Conservation (phyloP, 1,140 invertebrate species). For the Pseudomyrmex sp. region DNA sequence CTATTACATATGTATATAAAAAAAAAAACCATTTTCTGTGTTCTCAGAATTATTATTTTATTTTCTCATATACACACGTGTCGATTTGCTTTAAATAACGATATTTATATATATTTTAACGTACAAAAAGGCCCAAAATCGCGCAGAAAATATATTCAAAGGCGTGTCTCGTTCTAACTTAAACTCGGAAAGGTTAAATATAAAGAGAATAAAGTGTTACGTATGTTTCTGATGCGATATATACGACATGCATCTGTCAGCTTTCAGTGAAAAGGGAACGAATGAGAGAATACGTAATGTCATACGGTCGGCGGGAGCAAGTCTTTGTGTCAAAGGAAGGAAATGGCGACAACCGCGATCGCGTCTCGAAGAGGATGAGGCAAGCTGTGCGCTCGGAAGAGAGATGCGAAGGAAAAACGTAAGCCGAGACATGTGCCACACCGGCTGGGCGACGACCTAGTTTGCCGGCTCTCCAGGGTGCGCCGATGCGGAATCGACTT, state of each 20-base stretch:
- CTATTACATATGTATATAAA: neutral
- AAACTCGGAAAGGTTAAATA: neutral
- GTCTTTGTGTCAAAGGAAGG: slow-evolving; percentile 47
- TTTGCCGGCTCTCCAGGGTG: slow-evolving; percentile 33
- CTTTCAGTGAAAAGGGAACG: neutral
- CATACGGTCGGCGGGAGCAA: slow-evolving; percentile 46
- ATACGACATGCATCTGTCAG: neutral
- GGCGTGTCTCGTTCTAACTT: neutral
- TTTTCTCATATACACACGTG: neutral
- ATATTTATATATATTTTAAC: neutral
- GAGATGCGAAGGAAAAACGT: slow-evolving; percentile 33
- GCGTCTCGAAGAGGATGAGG: slow-evolving; percentile 6
- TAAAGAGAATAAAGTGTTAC: neutral
- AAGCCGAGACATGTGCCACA: slow-evolving; percentile 46
- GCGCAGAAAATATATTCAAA: neutral
- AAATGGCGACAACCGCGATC: neutral
- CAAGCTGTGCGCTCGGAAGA: slow-evolving; percentile 27
- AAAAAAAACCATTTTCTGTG: neutral
- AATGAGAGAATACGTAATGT: slow-evolving; percentile 52
- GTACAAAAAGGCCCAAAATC: neutral
- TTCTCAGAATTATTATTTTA: too few species aligned
- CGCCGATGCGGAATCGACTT: slow-evolving; percentile 54
- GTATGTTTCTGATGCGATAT: too few species aligned
- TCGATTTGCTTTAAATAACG: slow-evolving; percentile 1
- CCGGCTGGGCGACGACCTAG: slow-evolving; percentile 54